Evolutionary conservation across 2,797 vertebrate species (phyloP).

Genomic region (Amazonetta brasiliensis): DNA sequence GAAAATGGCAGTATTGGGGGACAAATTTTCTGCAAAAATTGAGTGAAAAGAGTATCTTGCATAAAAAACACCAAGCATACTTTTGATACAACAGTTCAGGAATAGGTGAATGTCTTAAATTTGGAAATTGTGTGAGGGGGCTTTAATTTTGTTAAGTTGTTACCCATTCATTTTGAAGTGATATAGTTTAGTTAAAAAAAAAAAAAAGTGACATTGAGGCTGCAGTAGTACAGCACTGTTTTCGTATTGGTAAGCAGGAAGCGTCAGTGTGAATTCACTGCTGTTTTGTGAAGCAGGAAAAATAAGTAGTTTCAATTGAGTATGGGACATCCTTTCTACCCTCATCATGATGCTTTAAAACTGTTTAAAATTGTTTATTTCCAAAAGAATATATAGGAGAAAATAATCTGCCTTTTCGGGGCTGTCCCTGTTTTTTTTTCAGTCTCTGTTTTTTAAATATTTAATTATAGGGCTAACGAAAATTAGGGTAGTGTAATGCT

Average conservation of each 20-base stretch:
- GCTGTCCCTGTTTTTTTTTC: not conserved
- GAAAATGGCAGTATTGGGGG: too few species aligned
- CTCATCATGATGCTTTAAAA: not conserved
- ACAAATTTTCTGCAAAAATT: too few species aligned
- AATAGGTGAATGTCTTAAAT: not conserved
- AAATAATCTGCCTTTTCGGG: not conserved
- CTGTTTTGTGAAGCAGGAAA: not conserved
- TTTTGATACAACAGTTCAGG: not conserved
- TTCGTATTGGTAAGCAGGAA: not conserved
- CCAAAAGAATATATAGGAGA: not conserved
- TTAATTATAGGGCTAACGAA: not conserved
- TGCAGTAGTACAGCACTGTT: not conserved
- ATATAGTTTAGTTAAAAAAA: not conserved
- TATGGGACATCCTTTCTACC: not conserved
- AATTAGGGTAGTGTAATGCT: not conserved
- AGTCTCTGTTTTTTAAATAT: not conserved
- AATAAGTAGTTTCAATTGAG: not conserved
- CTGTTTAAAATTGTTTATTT: not conserved
- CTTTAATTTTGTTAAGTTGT: not conserved
- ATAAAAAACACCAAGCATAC: too few species aligned
- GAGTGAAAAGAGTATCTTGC: too few species aligned
- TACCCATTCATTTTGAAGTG: not conserved
- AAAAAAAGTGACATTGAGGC: not conserved
- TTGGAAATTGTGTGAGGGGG: not conserved
- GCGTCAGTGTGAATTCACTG: not conserved